Percentiles rank a stretch among this genome's conserved stretches.
These are phyloP conservation scores for Chrysopilus asiliformis DNA, from an alignment of 2,888 invertebrate species.

Conservation along the genomic window DNA sequence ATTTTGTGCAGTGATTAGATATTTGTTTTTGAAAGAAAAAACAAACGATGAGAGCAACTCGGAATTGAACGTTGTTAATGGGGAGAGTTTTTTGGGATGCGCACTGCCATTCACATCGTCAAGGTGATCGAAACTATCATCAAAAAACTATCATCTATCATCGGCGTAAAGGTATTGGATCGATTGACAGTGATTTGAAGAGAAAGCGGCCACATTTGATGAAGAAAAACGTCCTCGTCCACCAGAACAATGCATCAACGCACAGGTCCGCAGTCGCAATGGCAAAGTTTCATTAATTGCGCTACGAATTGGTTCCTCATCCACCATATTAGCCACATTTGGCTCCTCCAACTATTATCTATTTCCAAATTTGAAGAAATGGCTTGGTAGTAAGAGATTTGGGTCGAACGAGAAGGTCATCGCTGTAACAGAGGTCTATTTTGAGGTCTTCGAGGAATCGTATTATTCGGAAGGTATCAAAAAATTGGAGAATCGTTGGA, in stretches of 20 bases:
- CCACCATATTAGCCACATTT: background rate
- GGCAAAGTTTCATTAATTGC: background rate
- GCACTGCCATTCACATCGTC: background rate
- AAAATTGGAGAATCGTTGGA: slow-evolving; percentile 4
- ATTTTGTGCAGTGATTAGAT: too few species aligned
- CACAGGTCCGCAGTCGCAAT: background rate
- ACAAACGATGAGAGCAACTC: too few species aligned
- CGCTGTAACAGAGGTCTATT: slow-evolving; percentile 11
- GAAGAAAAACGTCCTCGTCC: background rate
- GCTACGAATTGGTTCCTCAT: background rate
- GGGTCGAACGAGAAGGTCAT: slow-evolving; percentile 10
- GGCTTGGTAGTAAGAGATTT: slow-evolving; percentile 4
- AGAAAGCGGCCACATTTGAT: background rate
- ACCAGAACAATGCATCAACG: background rate
- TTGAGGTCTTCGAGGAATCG: slow-evolving; percentile 3
- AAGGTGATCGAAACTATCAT: too few species aligned
- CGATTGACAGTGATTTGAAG: background rate
- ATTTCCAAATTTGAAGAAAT: background rate
- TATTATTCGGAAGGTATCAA: slow-evolving; percentile 5
- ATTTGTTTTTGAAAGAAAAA: too few species aligned
- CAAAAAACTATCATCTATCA: too few species aligned
- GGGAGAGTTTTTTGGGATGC: background rate
- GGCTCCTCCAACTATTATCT: background rate
- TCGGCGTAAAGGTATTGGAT: too few species aligned
- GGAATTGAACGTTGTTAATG: too few species aligned